These are phyloP conservation scores for Drosophila trichaetosa DNA, from an alignment of 2,888 invertebrate genomes.

Conservation along the genomic window DNA sequence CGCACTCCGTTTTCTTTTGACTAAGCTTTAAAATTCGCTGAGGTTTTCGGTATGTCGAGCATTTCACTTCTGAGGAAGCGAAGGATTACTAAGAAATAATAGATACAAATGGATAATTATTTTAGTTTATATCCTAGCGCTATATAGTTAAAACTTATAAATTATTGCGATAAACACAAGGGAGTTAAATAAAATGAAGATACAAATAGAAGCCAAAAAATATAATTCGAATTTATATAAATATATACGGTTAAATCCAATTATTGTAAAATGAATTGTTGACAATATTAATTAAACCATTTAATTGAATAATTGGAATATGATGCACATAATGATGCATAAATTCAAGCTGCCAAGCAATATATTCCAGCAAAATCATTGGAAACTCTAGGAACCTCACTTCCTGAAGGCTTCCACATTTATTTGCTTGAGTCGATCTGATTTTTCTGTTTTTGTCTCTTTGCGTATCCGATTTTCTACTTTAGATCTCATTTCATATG, in stretches of 20 bases:
- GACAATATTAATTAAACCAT: not conserved
- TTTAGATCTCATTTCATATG: constrained; percentile 59
- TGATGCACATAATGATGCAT: not conserved
- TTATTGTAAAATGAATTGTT: not conserved
- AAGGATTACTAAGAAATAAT: not conserved
- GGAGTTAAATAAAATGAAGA: not conserved
- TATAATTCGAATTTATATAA: not conserved
- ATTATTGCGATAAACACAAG: not conserved
- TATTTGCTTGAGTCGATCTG: not conserved
- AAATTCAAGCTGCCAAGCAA: not conserved
- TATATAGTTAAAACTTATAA: not conserved
- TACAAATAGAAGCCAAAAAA: not conserved
- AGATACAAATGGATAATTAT: not conserved
- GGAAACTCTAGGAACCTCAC: not conserved
- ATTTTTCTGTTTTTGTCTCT: not conserved
- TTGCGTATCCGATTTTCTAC: constrained; percentile 18
- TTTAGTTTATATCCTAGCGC: too few species aligned
- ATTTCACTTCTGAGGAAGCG: not conserved
- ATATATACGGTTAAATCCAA: not conserved
- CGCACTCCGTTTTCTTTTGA: constrained; percentile 44
- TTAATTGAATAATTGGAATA: not conserved
- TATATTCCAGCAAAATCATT: not conserved
- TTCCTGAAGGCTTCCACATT: not conserved
- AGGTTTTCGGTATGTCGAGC: not conserved
- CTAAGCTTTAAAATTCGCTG: constrained; percentile 34